These are phyloP conservation scores for Pluvianellus socialis DNA, from an alignment of 2,113 vertebrate genomes.

Conservation along the genomic window DNA sequence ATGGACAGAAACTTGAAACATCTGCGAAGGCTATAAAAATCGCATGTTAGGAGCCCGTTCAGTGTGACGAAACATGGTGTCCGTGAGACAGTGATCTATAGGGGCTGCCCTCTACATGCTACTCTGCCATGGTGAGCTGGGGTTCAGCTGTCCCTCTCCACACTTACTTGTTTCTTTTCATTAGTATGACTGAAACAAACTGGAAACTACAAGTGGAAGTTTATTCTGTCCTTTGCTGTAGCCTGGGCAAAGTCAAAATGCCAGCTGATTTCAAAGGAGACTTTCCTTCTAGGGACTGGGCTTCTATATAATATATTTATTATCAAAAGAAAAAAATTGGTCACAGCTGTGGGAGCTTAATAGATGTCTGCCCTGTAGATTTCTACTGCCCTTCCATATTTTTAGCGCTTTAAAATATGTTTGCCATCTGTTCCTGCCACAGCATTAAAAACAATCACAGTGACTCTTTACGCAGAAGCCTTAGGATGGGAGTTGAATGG, in stretches of 20 bases:
- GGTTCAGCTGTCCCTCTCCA: constrained; percentile 10
- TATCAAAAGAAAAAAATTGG: background rate
- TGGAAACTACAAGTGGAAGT: constrained; percentile 10
- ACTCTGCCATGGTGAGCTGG: background rate
- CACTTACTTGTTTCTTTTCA: constrained; percentile 14
- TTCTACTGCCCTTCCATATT: constrained; percentile 10
- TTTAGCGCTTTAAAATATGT: constrained; percentile 42
- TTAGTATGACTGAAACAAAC: constrained; percentile 21
- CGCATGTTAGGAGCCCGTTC: background rate
- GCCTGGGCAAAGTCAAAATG: background rate
- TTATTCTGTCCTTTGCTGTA: constrained; percentile 14
- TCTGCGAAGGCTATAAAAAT: constrained; percentile 54
- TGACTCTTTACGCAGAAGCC: background rate
- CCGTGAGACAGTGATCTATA: background rate
- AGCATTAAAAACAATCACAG: constrained; percentile 29
- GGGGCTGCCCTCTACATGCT: background rate
- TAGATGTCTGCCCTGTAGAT: constrained; percentile 36
- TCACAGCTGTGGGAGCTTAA: constrained; percentile 38
- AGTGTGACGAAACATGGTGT: background rate
- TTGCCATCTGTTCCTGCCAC: constrained; percentile 67
- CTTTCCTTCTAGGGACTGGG: background rate
- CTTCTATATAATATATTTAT: background rate
- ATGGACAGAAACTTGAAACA: constrained; percentile 69
- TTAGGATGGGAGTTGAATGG: constrained; percentile 61
- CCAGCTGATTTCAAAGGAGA: background rate